Evolutionary conservation across 2,113 vertebrate species (phyloP).

Genomic region (Megatriorchis doriae): DNA sequence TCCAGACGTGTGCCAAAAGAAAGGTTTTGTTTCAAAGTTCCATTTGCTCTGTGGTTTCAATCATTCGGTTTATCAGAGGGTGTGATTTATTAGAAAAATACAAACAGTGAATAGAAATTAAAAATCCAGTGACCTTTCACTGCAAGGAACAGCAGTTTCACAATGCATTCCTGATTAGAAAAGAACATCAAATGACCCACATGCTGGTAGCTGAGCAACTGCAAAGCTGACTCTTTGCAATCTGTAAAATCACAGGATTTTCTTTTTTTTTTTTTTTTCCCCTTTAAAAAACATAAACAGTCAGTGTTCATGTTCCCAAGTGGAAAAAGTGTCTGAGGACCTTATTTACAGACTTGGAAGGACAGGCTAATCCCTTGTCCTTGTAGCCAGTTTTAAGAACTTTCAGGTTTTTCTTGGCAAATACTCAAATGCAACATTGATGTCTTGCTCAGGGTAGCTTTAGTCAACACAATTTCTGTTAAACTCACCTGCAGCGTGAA

Average conservation of each 20-base stretch:
- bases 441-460: slow-evolving; percentile 54
- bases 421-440: slow-evolving; percentile 59
- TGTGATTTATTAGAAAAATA: slow-evolving; percentile 39
- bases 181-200: slow-evolving; percentile 34
- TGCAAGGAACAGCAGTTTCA: slow-evolving; percentile 19
- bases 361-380: slow-evolving; percentile 60
- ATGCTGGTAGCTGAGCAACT: slow-evolving; percentile 29
- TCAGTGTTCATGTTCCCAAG: slow-evolving; percentile 43
- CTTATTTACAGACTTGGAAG: slow-evolving; percentile 58
- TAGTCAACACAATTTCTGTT: slow-evolving; percentile 62
- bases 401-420: slow-evolving; percentile 67
- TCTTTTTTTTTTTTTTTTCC: neutral
- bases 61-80: neutral
- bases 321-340: slow-evolving; percentile 57
- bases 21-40: slow-evolving; percentile 4
- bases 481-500: slow-evolving; percentile 53
- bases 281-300: slow-evolving; percentile 9
- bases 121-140: slow-evolving; percentile 37
- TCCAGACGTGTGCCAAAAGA: neutral
- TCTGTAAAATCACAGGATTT: neutral
- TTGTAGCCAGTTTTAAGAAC: slow-evolving; percentile 32
- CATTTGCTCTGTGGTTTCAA: neutral
- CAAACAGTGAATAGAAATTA: neutral
- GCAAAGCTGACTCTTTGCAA: slow-evolving; percentile 15
- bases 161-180: slow-evolving; percentile 34